phyloP scores from a whole-genome alignment of 2,888 invertebrate genomes.

The Odontocerum albicorne region DNA sequence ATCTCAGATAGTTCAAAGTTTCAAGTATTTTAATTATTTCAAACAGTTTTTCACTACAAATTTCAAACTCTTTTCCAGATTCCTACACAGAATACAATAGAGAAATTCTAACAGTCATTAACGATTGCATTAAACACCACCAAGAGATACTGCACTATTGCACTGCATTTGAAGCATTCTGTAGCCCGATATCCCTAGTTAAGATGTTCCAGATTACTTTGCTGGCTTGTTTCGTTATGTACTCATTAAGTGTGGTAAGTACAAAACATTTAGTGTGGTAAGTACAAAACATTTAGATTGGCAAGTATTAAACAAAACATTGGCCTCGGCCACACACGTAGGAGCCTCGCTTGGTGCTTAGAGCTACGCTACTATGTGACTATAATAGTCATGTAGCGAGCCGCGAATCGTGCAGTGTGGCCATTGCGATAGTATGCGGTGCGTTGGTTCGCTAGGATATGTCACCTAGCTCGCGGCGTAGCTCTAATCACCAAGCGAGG shows the following conservation, averaged over 20 bases:
- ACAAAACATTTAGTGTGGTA: conserved; percentile 40
- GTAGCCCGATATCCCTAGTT: conserved; percentile 42
- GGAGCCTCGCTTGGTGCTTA: neutral
- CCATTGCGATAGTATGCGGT: no score
- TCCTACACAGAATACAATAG: conserved; percentile 20
- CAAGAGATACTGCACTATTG: conserved; percentile 41
- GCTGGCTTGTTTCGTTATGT: conserved; percentile 43
- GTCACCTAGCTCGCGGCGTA: no score
- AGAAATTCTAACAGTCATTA: conserved; percentile 38
- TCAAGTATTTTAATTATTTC: no score
- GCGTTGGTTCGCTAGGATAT: no score
- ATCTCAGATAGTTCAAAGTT: no score
- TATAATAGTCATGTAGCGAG: no score
- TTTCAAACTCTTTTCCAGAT: conserved; percentile 9
- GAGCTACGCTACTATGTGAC: neutral
- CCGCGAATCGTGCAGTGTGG: no score
- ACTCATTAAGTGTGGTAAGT: conserved; percentile 43
- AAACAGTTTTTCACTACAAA: no score
- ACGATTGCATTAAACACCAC: conserved; percentile 42
- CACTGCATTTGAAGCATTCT: conserved; percentile 43
- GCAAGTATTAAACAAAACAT: conserved; percentile 39
- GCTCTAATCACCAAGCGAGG: no score
- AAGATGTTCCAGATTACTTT: conserved; percentile 43
- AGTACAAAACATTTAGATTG: conserved; percentile 39
- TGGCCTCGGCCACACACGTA: no score